A percentile compares a stretch with the other conserved stretches of the same genome.
Conservation (phyloP, 2,113 vertebrate species). For the Barbus barbus region DNA sequence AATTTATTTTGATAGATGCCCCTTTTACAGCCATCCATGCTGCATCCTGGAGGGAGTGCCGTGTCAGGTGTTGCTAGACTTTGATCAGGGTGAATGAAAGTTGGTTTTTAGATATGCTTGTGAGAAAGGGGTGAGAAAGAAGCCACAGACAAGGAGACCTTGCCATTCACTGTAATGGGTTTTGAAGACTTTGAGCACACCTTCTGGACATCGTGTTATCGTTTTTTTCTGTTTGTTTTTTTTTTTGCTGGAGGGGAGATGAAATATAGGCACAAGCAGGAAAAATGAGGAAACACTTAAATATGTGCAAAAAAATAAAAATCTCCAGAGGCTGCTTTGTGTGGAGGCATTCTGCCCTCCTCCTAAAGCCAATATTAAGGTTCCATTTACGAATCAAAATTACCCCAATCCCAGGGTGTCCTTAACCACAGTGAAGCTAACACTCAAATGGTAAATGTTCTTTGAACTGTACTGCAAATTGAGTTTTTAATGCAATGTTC, state of each 20-base stretch:
- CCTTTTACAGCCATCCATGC: conserved; percentile 68
- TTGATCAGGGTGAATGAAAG: conserved; percentile 75
- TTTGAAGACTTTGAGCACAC: conserved; percentile 66
- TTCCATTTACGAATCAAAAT: conserved; percentile 39
- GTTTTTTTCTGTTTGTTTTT: conserved; percentile 59
- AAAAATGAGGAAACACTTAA: conserved; percentile 47
- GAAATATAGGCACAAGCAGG: conserved; percentile 38
- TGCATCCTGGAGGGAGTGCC: conserved; percentile 66
- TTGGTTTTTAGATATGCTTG: conserved; percentile 67
- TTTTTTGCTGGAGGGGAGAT: conserved; percentile 57
- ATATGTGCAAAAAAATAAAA: conserved; percentile 57
- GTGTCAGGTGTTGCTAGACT: conserved; percentile 66
- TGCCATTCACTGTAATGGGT: conserved; percentile 69
- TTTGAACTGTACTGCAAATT: not conserved
- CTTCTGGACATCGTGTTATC: conserved; percentile 68
- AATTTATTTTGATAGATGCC: conserved; percentile 73
- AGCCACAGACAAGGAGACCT: conserved; percentile 62
- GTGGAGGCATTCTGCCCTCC: conserved; percentile 31
- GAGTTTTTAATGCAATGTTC: not conserved
- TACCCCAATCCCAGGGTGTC: not conserved
- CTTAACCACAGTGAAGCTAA: not conserved
- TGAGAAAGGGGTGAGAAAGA: conserved; percentile 53
- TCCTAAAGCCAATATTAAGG: conserved; percentile 28
- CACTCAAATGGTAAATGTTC: not conserved
- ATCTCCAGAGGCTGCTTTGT: conserved; percentile 41